These are phyloP conservation scores for Prosapia bicincta DNA, from an alignment of 2,888 invertebrate species.

Conservation along the genomic window DNA sequence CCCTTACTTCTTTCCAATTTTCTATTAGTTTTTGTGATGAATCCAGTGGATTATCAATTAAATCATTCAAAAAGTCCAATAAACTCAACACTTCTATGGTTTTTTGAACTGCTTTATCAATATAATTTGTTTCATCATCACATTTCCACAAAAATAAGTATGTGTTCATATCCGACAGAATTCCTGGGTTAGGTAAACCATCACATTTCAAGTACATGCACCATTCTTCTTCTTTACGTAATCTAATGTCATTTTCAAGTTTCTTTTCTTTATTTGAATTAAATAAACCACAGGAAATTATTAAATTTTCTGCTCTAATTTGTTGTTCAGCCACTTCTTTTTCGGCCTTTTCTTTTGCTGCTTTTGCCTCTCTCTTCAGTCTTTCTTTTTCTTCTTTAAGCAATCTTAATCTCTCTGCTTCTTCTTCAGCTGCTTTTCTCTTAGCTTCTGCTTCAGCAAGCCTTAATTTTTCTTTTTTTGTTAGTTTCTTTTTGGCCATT, in stretches of 20 bases:
- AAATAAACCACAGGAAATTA: constrained; percentile 23
- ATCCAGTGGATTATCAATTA: constrained; percentile 38
- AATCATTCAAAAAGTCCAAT: constrained; percentile 34
- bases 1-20: constrained; percentile 38
- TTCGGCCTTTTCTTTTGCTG: constrained; percentile 33
- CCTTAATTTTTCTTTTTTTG: constrained; percentile 30
- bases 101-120: constrained; percentile 49
- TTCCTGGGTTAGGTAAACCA: constrained; percentile 57
- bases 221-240: constrained; percentile 50
- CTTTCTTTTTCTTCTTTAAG: constrained; percentile 34
- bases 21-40: constrained; percentile 32
- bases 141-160: constrained; percentile 55
- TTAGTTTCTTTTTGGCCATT: constrained; percentile 28
- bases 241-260: constrained; percentile 32
- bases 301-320: constrained; percentile 26
- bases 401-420: constrained; percentile 44
- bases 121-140: constrained; percentile 46
- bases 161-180: constrained; percentile 56
- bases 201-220: constrained; percentile 56
- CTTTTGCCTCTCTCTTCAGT: constrained; percentile 31
- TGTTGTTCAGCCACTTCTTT: constrained; percentile 34
- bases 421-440: constrained; percentile 42
- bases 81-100: constrained; percentile 48
- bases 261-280: constrained; percentile 28
- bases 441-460: constrained; percentile 29